A percentile compares a stretch with the other conserved stretches of the same genome.
These are phyloP conservation scores for Danio choprae DNA, from an alignment of 2,797 vertebrate genomes.

Conservation along the genomic window DNA sequence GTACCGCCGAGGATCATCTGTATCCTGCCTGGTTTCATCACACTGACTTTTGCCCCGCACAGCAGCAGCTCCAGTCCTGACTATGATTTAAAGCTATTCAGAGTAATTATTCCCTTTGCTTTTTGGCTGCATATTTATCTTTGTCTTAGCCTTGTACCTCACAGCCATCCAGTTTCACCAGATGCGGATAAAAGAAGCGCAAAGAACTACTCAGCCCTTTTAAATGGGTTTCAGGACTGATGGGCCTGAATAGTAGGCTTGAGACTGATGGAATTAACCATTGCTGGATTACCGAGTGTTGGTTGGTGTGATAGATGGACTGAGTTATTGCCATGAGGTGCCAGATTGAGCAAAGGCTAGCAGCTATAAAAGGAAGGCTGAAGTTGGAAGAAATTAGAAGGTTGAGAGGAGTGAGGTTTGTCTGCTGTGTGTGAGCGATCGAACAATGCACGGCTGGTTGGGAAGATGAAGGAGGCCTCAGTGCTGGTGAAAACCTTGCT, in stretches of 20 bases:
- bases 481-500: slow-evolving; percentile 18
- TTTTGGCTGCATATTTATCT: slow-evolving; percentile 62
- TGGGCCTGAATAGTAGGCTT: slow-evolving; percentile 66
- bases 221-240: slow-evolving; percentile 73
- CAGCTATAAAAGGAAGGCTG: slow-evolving; percentile 65
- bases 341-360: slow-evolving; percentile 50
- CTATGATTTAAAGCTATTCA: slow-evolving; percentile 57
- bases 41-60: slow-evolving; percentile 6
- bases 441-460: slow-evolving; percentile 36
- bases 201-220: slow-evolving; percentile 52
- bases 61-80: not conserved
- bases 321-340: slow-evolving; percentile 60
- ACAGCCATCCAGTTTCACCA: slow-evolving; percentile 57
- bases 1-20: slow-evolving; percentile 16
- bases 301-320: slow-evolving; percentile 71
- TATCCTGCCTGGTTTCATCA: slow-evolving; percentile 34
- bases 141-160: slow-evolving; percentile 53
- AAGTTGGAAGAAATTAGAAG: slow-evolving; percentile 41
- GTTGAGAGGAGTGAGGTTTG: slow-evolving; percentile 27
- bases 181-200: slow-evolving; percentile 55
- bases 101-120: slow-evolving; percentile 63
- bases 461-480: slow-evolving; percentile 42
- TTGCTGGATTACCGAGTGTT: slow-evolving; percentile 64
- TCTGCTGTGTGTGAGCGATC: slow-evolving; percentile 17
- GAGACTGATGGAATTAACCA: slow-evolving; percentile 78